Evolutionary conservation across 2,797 vertebrate species (phyloP).

Genomic region (Gallinago nigripennis): DNA sequence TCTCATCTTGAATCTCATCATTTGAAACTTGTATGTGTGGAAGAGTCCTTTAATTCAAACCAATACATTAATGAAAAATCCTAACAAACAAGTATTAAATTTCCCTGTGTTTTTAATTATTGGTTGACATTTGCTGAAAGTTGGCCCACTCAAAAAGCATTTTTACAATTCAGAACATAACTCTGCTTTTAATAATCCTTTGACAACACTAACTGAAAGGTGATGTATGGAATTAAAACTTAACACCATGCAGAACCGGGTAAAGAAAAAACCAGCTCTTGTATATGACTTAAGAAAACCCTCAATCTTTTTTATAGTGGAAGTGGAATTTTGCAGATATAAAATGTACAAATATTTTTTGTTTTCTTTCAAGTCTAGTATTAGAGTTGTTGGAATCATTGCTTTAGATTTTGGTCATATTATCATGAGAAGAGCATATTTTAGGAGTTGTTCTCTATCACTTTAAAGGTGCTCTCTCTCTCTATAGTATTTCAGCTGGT

Average conservation of each 20-base stretch:
- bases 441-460: not conserved
- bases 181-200: not conserved
- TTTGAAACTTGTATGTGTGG: not conserved
- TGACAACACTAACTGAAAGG: not conserved
- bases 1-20: not conserved
- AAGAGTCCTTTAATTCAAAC: not conserved
- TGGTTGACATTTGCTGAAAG: not conserved
- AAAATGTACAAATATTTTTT: not conserved
- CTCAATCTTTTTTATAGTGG: not conserved
- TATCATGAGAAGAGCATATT: not conserved
- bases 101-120: not conserved
- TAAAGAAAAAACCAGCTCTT: not conserved
- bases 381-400: not conserved
- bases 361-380: not conserved
- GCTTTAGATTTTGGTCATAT: not conserved
- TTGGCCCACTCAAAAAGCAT: not conserved
- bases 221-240: not conserved
- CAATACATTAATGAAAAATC: not conserved
- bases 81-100: not conserved
- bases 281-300: not conserved
- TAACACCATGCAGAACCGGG: not conserved
- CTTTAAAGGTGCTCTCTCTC: not conserved
- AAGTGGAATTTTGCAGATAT: not conserved
- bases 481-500: not conserved
- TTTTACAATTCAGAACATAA: not conserved